A percentile compares a stretch with the other conserved stretches of the same genome.
Evolutionary conservation across 2,113 vertebrate species (phyloP).

Genomic region (Gasterosteus nipponicus): DNA sequence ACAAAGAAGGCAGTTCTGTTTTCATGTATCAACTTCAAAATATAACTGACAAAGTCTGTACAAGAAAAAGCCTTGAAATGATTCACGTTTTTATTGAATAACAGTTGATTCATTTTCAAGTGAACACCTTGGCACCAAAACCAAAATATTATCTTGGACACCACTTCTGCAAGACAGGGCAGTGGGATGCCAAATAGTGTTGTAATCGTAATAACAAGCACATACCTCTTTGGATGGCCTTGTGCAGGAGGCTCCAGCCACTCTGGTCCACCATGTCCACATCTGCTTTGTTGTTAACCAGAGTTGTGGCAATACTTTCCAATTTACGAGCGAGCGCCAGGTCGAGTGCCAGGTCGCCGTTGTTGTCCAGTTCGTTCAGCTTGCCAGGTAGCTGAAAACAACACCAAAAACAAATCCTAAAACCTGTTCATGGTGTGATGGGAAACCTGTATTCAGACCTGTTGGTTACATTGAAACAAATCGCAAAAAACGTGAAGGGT

Average conservation of each 20-base stretch:
- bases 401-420: background rate
- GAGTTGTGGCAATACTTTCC: slow-evolving; percentile 93
- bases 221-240: slow-evolving; percentile 95
- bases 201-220: background rate
- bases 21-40: background rate
- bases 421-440: background rate
- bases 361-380: slow-evolving; percentile 93
- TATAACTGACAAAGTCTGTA: background rate
- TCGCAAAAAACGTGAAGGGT: fast-evolving
- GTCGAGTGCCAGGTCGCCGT: slow-evolving; percentile 94
- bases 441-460: background rate
- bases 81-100: background rate
- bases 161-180: background rate
- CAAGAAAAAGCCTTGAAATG: background rate
- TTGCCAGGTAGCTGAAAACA: slow-evolving; percentile 87
- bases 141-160: background rate
- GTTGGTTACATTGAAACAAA: background rate
- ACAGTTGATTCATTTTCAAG: background rate
- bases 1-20: background rate
- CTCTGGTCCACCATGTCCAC: slow-evolving; percentile 94
- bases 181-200: background rate
- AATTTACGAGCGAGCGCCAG: slow-evolving; percentile 89
- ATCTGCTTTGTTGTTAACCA: slow-evolving; percentile 93
- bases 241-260: slow-evolving; percentile 96
- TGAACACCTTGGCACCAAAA: background rate